Conservation (phyloP, 2,113 vertebrate genomes). For the Ictidomys tridecemlineatus region DNA sequence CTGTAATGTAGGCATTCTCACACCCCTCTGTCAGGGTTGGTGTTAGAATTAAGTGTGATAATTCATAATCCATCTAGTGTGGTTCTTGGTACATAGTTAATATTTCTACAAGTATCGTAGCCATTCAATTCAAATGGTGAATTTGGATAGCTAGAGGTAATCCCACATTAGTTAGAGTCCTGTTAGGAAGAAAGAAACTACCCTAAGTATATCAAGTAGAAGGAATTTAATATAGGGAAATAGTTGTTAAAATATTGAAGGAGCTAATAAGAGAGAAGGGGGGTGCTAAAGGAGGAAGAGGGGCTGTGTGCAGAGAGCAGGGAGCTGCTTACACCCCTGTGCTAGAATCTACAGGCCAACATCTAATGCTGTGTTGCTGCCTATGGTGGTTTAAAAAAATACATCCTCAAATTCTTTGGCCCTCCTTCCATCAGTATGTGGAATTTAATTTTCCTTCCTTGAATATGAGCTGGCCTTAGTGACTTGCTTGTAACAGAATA, state of each 20-base stretch:
- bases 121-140: not conserved
- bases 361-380: not conserved
- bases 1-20: not conserved
- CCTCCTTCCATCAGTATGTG: not conserved
- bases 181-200: not conserved
- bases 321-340: not conserved
- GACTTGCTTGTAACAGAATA: not conserved
- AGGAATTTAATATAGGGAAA: not conserved
- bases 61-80: fast-evolving
- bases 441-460: not conserved
- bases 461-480: not conserved
- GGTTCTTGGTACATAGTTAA: not conserved
- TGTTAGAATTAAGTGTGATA: not conserved
- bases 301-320: not conserved
- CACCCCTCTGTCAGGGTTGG: not conserved
- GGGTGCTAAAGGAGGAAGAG: not conserved
- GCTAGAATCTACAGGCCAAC: not conserved
- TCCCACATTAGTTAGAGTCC: not conserved
- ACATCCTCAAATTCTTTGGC: not conserved
- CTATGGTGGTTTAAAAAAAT: not conserved
- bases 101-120: not conserved
- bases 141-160: not conserved
- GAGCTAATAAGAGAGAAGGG: not conserved
- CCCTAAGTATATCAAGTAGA: not conserved
- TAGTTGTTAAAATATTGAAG: not conserved